These are phyloP conservation scores for Drosophila percnosoma DNA, from an alignment of 2,888 invertebrate genomes.

Conservation along the genomic window DNA sequence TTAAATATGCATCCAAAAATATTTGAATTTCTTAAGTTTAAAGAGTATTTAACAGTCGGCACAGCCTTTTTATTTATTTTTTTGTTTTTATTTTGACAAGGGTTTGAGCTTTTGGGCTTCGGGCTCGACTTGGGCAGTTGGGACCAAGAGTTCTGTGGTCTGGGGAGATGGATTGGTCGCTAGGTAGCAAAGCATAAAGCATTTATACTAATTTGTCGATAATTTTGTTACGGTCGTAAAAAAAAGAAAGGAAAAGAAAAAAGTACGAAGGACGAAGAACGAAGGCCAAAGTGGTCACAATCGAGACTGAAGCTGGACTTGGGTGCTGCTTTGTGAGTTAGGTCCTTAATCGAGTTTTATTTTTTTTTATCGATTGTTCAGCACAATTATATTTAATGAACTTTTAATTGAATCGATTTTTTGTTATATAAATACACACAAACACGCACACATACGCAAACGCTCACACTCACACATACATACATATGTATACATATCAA, in stretches of 20 bases:
- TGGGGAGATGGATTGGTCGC: conserved; percentile 32
- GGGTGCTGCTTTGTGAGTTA: conserved; percentile 30
- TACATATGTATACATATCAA: conserved; percentile 1
- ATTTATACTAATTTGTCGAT: conserved; percentile 77
- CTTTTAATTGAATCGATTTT: conserved; percentile 76
- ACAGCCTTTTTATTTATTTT: not conserved
- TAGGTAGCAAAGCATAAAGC: conserved; percentile 60
- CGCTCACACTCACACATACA: conserved; percentile 5
- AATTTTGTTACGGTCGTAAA: conserved; percentile 69
- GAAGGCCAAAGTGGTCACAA: conserved; percentile 14
- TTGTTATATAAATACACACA: conserved; percentile 39
- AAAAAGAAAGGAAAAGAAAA: conserved; percentile 5
- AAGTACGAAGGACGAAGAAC: conserved; percentile 4
- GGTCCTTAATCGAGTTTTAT: conserved; percentile 43
- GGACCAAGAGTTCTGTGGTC: conserved; percentile 19
- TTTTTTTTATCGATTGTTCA: conserved; percentile 61
- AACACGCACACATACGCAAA: not conserved
- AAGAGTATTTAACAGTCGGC: conserved; percentile 12
- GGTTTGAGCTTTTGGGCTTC: conserved; percentile 38
- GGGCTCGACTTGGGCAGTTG: conserved; percentile 25
- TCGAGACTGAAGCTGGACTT: conserved; percentile 14
- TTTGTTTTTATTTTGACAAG: conserved; percentile 43
- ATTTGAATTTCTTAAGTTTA: not conserved
- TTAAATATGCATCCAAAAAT: not conserved
- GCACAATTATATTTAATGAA: conserved; percentile 72